Conservation (phyloP, 2,888 invertebrate genomes). For the Ptycholaimellus sp. region DNA sequence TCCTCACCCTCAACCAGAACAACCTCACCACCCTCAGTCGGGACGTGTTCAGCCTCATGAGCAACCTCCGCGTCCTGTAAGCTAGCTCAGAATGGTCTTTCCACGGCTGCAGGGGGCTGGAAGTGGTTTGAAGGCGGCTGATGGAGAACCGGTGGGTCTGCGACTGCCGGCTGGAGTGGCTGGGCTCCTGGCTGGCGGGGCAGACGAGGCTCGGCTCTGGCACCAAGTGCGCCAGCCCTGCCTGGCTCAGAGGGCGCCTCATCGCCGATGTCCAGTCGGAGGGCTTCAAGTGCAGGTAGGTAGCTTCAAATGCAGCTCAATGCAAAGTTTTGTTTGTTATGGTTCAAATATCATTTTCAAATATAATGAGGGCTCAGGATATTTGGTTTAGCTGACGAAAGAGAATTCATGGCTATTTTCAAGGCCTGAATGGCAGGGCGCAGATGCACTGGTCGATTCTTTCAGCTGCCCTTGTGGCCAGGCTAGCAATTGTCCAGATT, state of each 20-base stretch:
- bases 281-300: slow-evolving; percentile 6
- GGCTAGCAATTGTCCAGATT: too few relatives aligned
- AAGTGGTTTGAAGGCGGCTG: slow-evolving; percentile 45
- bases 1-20: slow-evolving; percentile 63
- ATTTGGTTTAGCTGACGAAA: too few relatives aligned
- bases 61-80: slow-evolving; percentile 54
- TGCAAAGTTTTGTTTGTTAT: too few relatives aligned
- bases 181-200: slow-evolving; percentile 77
- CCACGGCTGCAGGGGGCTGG: background rate
- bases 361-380: too few relatives aligned
- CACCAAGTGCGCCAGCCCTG: slow-evolving; percentile 15
- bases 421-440: too few relatives aligned
- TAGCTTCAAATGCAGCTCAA: too few relatives aligned
- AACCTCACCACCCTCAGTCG: slow-evolving; percentile 67
- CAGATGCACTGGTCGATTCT: too few relatives aligned
- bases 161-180: slow-evolving; percentile 81
- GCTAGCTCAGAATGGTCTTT: too few relatives aligned
- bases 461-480: too few relatives aligned
- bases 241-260: slow-evolving; percentile 14
- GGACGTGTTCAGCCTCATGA: slow-evolving; percentile 58
- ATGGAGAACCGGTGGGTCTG: slow-evolving; percentile 92
- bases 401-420: too few relatives aligned
- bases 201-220: slow-evolving; percentile 24
- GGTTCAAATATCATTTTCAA: too few relatives aligned
- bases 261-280: slow-evolving; percentile 13